Conservation (phyloP, 64 coral and sea anemone genomes). For the Stichodactyla helianthus region DNA sequence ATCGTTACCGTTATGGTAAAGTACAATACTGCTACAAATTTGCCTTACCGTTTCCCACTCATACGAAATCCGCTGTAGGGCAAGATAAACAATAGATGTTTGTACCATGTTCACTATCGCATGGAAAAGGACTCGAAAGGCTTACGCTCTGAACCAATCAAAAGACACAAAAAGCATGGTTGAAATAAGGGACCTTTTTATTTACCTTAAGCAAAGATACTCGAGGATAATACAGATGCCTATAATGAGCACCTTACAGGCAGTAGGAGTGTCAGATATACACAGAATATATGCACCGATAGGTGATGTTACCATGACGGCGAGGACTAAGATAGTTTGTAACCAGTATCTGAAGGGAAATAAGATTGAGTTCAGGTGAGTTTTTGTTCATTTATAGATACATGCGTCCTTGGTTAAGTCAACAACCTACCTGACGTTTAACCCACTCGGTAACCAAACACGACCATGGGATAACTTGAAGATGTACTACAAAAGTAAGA, state of each 20-base stretch:
- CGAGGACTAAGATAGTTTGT: conserved; percentile 44
- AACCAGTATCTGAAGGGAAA: conserved; percentile 58
- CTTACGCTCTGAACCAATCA: too few species aligned
- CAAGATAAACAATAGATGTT: too few species aligned
- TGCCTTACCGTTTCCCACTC: too few species aligned
- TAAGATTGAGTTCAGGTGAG: neutral
- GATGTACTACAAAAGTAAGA: neutral
- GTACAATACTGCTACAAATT: too few species aligned
- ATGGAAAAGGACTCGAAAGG: too few species aligned
- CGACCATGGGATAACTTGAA: conserved; percentile 7
- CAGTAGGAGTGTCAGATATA: conserved; percentile 31
- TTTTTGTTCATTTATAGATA: too few species aligned
- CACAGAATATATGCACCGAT: conserved; percentile 68
- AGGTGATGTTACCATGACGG: conserved; percentile 65
- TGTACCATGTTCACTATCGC: too few species aligned
- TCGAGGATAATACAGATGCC: conserved; percentile 59
- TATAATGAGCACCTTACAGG: conserved; percentile 61
- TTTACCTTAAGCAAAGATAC: conserved; percentile 68
- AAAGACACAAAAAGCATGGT: neutral
- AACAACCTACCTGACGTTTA: conserved; percentile 49
- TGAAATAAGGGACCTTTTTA: neutral
- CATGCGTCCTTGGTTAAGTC: neutral
- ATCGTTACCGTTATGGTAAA: too few species aligned
- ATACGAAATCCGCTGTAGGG: too few species aligned
- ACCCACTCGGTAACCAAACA: conserved; percentile 59